Percentiles rank a stretch among this genome's conserved stretches.
These are phyloP conservation scores for Chiroxiphia lanceolata DNA, from an alignment of 2,797 vertebrate species.

Conservation along the genomic window DNA sequence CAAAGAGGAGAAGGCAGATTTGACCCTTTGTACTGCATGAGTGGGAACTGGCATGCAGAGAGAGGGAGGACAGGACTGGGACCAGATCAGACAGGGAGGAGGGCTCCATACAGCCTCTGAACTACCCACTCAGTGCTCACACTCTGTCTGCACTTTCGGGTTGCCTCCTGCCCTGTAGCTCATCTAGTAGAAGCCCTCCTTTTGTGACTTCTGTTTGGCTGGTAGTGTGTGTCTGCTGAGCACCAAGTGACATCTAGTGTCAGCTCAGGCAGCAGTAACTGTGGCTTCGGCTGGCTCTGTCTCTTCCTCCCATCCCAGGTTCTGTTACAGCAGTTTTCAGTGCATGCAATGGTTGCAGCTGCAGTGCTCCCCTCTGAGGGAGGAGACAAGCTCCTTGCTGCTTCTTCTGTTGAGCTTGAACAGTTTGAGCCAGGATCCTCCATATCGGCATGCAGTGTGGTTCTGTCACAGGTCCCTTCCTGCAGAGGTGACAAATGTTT, in stretches of 20 bases:
- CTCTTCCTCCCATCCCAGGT: neutral
- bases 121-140: neutral
- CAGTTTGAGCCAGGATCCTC: neutral
- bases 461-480: neutral
- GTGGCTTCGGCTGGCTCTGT: neutral
- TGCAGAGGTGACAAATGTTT: rapidly evolving
- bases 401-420: neutral
- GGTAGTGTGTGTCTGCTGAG: neutral
- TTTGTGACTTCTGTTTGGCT: neutral
- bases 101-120: neutral
- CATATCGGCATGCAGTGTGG: rapidly evolving
- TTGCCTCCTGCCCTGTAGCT: neutral
- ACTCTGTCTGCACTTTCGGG: neutral
- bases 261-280: neutral
- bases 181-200: neutral
- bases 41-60: neutral
- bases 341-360: neutral
- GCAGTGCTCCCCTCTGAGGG: neutral
- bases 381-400: neutral
- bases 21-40: neutral
- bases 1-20: neutral
- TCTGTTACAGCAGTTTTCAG: neutral
- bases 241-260: conserved; percentile 56
- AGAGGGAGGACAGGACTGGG: neutral
- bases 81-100: neutral